Evolutionary conservation across 2,113 vertebrate genomes (phyloP), one percentile per base, ranked within the genome.

Genomic region (Zosterops hypoxanthus): DNA sequence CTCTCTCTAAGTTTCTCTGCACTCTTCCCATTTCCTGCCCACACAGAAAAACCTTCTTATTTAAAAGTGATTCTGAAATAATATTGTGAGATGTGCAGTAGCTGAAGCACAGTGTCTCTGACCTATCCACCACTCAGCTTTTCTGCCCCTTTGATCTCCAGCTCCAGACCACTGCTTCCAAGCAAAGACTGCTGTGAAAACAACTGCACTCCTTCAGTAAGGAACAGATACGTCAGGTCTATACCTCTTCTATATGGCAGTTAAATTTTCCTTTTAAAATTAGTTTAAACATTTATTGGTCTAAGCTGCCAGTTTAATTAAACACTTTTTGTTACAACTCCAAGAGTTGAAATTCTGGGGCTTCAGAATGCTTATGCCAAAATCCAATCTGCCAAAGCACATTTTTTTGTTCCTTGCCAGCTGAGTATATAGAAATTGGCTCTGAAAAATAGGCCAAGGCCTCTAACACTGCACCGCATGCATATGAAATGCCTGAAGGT

Each of bases 371-470:
- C 53, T 81, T 75, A 60, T 91, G 96, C 93, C 96, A 96, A 94
- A 92, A 96, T 85, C 66, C 66, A 77, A 63, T 76, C 93, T 73
- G 93, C 78, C 93, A 91, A 94, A 94, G 82, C 78, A 92, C 89
- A 80, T 91, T 95, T 96, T 94, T 95, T 82, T 91, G 78, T 65
- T 91, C 82, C 5, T 20, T 92, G 96, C 94, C 96, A 97, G 94
- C 94, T 95, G 84, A 96, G 84, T 95, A 94, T 94, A 94, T 82
- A 96, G 93, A 94, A 95, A 90, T 97, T 96, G 94, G 96, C 96
- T 92, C 91, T 70, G 84, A 89, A 94, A 96, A 91, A 79, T 46
- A 95, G 81, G 77, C 91, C 89, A 94, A 61, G 89, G 85, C 59
- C 70, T 72, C 73, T 95, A 96, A 95, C 61, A 79, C 73, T 87